Evolutionary conservation across 1,140 invertebrate genomes (phyloP).

Genomic region (Diprion similis): DNA sequence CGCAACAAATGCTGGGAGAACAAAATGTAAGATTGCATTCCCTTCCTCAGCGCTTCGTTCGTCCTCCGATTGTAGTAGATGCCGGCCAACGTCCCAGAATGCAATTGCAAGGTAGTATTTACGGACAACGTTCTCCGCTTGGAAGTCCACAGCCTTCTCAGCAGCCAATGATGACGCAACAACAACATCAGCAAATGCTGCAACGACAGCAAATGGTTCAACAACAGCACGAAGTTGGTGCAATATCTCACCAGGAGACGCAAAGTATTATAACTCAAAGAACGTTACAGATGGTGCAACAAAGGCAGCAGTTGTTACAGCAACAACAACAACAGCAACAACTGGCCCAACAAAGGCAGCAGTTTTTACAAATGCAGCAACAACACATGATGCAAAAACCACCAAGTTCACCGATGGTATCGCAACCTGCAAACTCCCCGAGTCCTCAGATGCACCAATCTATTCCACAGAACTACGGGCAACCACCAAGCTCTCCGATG

Average conservation of each 20-base stretch:
- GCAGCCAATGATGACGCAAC: constrained; percentile 50
- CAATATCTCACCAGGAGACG: constrained; percentile 24
- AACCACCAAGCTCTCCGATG: constrained; percentile 71
- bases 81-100: constrained; percentile 50
- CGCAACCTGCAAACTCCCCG: constrained; percentile 63
- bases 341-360: constrained; percentile 45
- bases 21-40: constrained; percentile 47
- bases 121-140: constrained; percentile 53
- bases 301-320: constrained; percentile 60
- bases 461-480: constrained; percentile 61
- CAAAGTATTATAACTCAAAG: constrained; percentile 23
- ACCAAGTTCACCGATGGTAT: constrained; percentile 64
- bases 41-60: constrained; percentile 51
- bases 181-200: constrained; percentile 63
- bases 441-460: constrained; percentile 64
- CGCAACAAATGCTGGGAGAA: constrained; percentile 52
- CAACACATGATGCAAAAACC: constrained; percentile 57
- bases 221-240: constrained; percentile 58
- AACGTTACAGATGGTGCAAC: constrained; percentile 50
- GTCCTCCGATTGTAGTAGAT: constrained; percentile 50
- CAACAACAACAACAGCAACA: constrained; percentile 41
- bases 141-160: constrained; percentile 51
- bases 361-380: constrained; percentile 51
- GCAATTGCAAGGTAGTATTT: constrained; percentile 51
- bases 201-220: constrained; percentile 59